Conservation (phyloP, 2,113 vertebrate species). For the Gymnorhina tibicen region DNA sequence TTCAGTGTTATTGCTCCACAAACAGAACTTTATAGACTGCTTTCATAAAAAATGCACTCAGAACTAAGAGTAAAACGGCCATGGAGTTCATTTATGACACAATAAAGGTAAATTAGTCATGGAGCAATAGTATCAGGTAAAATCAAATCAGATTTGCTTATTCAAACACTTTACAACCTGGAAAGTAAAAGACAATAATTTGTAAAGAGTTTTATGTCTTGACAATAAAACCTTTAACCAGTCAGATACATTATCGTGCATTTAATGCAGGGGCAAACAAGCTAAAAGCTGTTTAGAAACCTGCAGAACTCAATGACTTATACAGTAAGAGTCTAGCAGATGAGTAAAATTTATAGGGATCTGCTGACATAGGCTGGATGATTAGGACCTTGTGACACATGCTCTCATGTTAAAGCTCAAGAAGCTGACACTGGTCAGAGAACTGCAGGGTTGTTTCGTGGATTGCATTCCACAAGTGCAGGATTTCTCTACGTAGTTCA, state of each 20-base stretch:
- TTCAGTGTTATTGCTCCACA: neutral
- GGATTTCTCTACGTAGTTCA: neutral
- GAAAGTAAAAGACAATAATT: conserved; percentile 52
- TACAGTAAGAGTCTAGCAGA: neutral
- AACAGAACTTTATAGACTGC: conserved; percentile 21
- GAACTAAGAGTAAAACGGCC: conserved; percentile 29
- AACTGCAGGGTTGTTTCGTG: neutral
- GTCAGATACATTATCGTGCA: conserved; percentile 4
- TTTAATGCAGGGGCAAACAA: neutral
- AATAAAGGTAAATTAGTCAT: conserved; percentile 64
- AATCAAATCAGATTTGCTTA: conserved; percentile 51
- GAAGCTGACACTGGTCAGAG: neutral
- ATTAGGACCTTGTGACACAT: neutral
- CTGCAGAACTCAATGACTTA: conserved; percentile 51
- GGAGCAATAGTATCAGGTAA: conserved; percentile 33
- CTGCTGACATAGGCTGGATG: neutral
- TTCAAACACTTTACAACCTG: conserved; percentile 41
- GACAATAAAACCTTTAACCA: conserved; percentile 52
- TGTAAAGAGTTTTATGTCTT: conserved; percentile 19
- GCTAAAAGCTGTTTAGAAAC: conserved; percentile 41
- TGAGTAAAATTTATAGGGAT: neutral
- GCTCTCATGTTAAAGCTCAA: neutral
- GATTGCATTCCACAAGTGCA: neutral
- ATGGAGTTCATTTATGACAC: conserved; percentile 54
- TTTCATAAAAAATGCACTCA: conserved; percentile 14